Base-by-base conservation (phyloP, 2,113 vertebrate species). In the Prolemur simus region DNA sequence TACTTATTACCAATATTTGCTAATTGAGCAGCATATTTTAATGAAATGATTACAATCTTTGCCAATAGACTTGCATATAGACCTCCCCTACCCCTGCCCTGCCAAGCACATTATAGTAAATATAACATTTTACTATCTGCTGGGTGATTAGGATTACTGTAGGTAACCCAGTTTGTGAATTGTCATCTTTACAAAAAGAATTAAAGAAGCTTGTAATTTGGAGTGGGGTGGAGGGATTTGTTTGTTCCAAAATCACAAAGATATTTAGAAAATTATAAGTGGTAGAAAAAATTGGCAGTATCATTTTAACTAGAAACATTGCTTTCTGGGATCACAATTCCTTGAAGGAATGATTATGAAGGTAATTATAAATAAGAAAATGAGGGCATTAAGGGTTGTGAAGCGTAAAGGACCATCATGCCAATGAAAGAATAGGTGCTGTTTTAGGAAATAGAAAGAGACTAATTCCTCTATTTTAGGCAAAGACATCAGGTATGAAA, bases 1-100 rank as follows among this genome's bases (percentile, higher is more conserved):
- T 98, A 91, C 95, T 97, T 96, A 98, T 91, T 95, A 97, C 71
- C 93, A 98, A 98, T 98, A 97, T 97, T 97, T 98, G 94, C 95
- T 98, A 98, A 98, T 95, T 97, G 96, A 96, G 92, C 74, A 82
- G 71, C 93, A 58, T 47, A 96, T 96, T 97, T 98, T 96, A 97
- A 84, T 94, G 95, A 97, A 97, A 94, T 87, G 97, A 97, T 97
- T 98, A 96, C 92, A 97, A 94, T 77, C 80, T 97, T 97, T 97
- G 87, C 71, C 97, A 97, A 97, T n/a, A 98, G 89, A 73, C 84
- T 93, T 94, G 80, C 68, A 94, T 97, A 96, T 92, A 96, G 94
- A 97, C 95, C 94, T 84, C 69, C 64, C 58, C 63, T 86, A 29
- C 71, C 39, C 6, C 25, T 12, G 1, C 39, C 25, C 23, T 60